These are phyloP conservation scores for Gambusia holbrooki DNA, from an alignment of 2,113 vertebrate genomes.

Conservation along the genomic window DNA sequence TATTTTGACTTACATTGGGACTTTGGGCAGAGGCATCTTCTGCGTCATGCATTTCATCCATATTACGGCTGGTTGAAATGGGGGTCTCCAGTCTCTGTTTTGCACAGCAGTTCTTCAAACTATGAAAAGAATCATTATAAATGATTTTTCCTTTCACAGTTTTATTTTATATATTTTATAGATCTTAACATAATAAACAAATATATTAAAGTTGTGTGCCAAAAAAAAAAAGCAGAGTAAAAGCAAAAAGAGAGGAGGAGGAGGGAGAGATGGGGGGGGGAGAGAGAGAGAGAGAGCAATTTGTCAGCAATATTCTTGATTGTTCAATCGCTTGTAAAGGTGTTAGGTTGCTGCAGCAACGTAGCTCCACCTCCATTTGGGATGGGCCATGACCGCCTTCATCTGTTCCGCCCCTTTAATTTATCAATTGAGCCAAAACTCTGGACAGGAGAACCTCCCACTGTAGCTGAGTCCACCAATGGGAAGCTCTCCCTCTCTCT, in stretches of 20 bases:
- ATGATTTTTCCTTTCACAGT: neutral
- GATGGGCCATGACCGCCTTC: slow-evolving; percentile 83
- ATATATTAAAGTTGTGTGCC: neutral
- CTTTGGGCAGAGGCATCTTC: neutral
- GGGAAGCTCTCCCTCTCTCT: slow-evolving; percentile 18
- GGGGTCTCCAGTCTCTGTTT: neutral
- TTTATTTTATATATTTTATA: neutral
- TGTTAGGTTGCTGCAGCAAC: slow-evolving; percentile 85
- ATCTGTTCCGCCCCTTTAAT: slow-evolving; percentile 90
- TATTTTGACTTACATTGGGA: neutral
- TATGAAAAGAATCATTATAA: neutral
- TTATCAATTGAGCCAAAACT: slow-evolving; percentile 51
- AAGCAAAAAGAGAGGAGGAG: neutral
- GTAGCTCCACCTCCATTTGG: slow-evolving; percentile 79
- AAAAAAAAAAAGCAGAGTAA: slow-evolving; percentile 7
- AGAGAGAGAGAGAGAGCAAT: slow-evolving; percentile 35
- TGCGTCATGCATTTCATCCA: too few species aligned
- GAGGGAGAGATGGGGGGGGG: slow-evolving; percentile 2
- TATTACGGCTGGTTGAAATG: too few species aligned
- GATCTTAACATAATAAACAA: neutral
- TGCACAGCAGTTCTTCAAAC: neutral
- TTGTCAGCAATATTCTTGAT: slow-evolving; percentile 70
- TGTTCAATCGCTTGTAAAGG: slow-evolving; percentile 71
- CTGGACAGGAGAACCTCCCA: slow-evolving; percentile 47
- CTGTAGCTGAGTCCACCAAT: slow-evolving; percentile 50